These are phyloP conservation scores for Zygogramma bicolorata DNA, from an alignment of 2,888 invertebrate species.

Conservation along the genomic window DNA sequence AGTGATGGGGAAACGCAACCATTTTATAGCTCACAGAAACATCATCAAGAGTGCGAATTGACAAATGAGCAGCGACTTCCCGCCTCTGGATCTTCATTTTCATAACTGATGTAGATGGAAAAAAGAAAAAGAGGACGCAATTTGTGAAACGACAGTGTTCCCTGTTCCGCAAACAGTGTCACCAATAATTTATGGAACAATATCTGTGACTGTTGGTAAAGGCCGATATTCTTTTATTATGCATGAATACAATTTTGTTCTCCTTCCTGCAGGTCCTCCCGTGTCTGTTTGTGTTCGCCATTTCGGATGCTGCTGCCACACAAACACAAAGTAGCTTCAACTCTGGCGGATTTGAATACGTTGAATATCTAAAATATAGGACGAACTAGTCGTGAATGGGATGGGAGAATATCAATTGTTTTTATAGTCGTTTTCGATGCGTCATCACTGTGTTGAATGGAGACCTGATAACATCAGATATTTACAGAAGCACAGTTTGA, in stretches of 20 bases:
- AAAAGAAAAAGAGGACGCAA: background rate
- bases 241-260: background rate
- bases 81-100: background rate
- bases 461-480: too few relatives aligned
- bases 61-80: background rate
- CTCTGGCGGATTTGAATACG: background rate
- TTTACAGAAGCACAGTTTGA: too few relatives aligned
- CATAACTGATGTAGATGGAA: background rate
- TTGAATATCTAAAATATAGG: constrained; percentile 2
- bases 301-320: background rate
- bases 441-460: background rate
- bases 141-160: constrained; percentile 1
- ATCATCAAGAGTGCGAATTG: too few relatives aligned
- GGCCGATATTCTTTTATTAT: background rate
- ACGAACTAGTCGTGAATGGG: background rate
- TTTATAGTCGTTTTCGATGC: background rate
- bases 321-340: background rate
- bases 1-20: too few relatives aligned
- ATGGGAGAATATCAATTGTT: background rate
- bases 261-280: background rate
- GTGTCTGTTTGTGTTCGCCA: background rate
- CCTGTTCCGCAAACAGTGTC: background rate
- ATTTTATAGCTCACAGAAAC: too few relatives aligned
- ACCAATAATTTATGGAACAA: background rate
- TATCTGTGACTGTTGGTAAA: background rate